Percentiles rank a stretch among this genome's conserved stretches.
Evolutionary conservation across 2,888 invertebrate species (phyloP).

Genomic region (Hofmannophila pseudospretella): DNA sequence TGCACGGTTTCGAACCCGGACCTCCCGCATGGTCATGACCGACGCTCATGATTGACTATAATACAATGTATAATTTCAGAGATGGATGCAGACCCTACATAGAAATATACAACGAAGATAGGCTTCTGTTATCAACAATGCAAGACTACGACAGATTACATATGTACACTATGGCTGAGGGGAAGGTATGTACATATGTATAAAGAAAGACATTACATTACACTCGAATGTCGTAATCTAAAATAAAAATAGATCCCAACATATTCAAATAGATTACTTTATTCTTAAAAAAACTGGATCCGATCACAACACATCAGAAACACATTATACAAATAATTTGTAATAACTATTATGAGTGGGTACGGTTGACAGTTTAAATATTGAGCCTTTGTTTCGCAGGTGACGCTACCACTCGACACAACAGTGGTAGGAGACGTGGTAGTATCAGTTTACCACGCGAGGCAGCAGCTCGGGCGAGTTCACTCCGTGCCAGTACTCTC

Average conservation of each 20-base stretch:
- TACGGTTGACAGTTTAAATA: background rate
- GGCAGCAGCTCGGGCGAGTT: constrained; percentile 90
- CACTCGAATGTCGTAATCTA: no score
- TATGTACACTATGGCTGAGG: constrained; percentile 83
- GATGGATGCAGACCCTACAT: constrained; percentile 96
- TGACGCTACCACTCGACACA: constrained; percentile 83
- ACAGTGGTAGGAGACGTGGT: constrained; percentile 92
- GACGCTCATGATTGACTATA: no score
- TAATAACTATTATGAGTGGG: no score
- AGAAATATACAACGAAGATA: constrained; percentile 93
- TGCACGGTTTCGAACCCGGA: no score
- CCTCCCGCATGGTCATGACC: no score
- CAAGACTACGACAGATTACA: constrained; percentile 95
- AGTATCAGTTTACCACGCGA: constrained; percentile 88
- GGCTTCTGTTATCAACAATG: constrained; percentile 87
- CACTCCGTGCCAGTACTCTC: constrained; percentile 92
- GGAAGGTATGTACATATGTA: constrained; percentile 80
- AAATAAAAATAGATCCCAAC: no score
- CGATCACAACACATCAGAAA: no score
- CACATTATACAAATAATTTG: no score
- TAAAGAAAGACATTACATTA: no score
- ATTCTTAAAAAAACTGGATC: no score
- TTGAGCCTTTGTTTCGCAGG: constrained; percentile 30
- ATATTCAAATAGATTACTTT: no score
- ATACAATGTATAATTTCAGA: constrained; percentile 71